Evolutionary conservation across 2,888 invertebrate species (phyloP), one percentile per base, ranked within the genome.

Genomic region (Eristalinus sepulchralis): DNA sequence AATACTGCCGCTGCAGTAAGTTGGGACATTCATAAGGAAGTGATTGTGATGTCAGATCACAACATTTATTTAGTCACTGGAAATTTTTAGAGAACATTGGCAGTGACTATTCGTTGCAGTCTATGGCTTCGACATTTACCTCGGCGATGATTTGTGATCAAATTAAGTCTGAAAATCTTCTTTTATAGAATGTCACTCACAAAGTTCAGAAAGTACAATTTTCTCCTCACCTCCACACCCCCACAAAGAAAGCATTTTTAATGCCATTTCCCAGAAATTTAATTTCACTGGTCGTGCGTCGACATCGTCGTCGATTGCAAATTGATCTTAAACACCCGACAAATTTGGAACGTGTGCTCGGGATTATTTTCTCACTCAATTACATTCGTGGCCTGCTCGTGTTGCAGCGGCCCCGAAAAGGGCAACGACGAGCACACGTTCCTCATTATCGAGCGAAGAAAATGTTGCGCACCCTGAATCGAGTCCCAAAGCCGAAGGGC

Each of bases 361-460:
- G 79, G 86, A 86, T 86, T 86, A 86, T 75, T 75, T 86, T 71
- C 62, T 79, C 83, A 83, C 86, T 73, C 83, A 83, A 79, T 72
- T 77, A 59, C 68, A 63, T 55, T 31, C 60, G 33, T n/a, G 70
- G 27, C 36, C 75, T 27, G 27, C 27, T 86, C 83, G 75, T 78
- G 60, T 86, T 83, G 75, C 86, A 83, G 75, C 83, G 3, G 22
- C 39, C 11, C 57, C 20, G 17, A 86, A 86, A 86, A 79, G 83
- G 57, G 27, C 86, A 86, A 68, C 77, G 8, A 47, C 10, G 17
- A 73, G 62, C 86, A 79, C 86, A 79, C 78, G 86, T 71, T 86
- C 24, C 78, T 83, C 73, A 86, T 86, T 86, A 82, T 55, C 39
- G n/a, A 62, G 9, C 5, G 31, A 27, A 60, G 10, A 81, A 77